Evolutionary conservation across 2,888 invertebrate species (phyloP).

Genomic region (Octonoba sinensis): DNA sequence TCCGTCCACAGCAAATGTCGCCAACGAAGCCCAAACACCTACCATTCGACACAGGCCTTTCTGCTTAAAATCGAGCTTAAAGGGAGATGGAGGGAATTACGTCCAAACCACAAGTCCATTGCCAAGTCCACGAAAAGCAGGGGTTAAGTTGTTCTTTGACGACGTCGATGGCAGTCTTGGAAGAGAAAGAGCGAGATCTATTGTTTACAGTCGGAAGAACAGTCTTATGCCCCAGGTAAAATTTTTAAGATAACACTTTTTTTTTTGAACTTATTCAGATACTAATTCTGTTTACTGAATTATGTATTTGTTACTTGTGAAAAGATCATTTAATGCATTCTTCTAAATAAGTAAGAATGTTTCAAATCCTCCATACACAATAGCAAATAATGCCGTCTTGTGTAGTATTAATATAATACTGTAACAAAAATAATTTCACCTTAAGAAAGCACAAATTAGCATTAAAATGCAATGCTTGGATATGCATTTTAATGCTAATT

Average conservation of each 20-base stretch:
- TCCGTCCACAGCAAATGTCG: constrained; percentile 28
- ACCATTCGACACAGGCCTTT: constrained; percentile 49
- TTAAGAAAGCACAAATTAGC: no score
- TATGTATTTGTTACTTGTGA: no score
- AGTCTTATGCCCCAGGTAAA: constrained; percentile 62
- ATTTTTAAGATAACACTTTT: no score
- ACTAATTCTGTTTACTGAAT: no score
- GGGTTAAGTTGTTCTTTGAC: constrained; percentile 50
- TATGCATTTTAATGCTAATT: no score
- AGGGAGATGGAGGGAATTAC: constrained; percentile 49
- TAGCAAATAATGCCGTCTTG: no score
- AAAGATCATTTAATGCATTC: no score
- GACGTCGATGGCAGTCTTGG: constrained; percentile 23
- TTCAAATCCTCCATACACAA: no score
- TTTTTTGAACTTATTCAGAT: background rate
- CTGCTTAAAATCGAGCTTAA: constrained; percentile 56
- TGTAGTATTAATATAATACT: no score
- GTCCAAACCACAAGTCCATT: constrained; percentile 34
- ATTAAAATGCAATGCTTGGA: no score
- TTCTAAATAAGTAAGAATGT: no score
- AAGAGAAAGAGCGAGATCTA: constrained; percentile 34
- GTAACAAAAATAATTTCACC: no score
- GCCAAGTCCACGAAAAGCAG: constrained; percentile 47
- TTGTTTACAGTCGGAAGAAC: constrained; percentile 57
- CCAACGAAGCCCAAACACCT: constrained; percentile 4